Evolutionary conservation across 1,140 invertebrate species (phyloP).

Genomic region (Pseudomyrmex cubaensis): DNA sequence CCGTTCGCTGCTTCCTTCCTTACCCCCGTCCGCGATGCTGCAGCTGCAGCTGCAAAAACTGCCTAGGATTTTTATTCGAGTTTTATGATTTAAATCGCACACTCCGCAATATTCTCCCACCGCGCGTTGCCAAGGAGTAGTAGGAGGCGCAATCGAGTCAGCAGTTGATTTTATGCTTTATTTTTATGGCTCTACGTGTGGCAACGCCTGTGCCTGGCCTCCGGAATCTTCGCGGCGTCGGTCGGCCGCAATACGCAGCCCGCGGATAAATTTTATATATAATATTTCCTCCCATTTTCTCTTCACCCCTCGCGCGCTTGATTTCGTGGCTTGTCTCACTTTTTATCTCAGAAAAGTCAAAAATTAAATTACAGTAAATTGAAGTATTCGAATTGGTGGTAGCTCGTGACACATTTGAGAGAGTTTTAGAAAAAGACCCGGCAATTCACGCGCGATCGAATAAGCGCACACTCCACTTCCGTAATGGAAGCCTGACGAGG

Average conservation of each 20-base stretch:
- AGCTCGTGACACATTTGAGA: conserved; percentile 3
- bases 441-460: conserved; percentile 39
- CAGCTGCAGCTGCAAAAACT: conserved; percentile 64
- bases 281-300: not conserved
- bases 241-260: conserved; percentile 15
- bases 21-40: conserved; percentile 4
- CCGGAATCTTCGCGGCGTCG: not conserved
- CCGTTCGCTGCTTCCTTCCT: not conserved
- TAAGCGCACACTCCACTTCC: not conserved
- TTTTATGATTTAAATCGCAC: conserved; percentile 84
- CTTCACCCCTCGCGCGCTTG: not conserved
- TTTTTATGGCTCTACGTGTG: conserved; percentile 81
- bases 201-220: not conserved
- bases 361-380: no score
- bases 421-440: conserved; percentile 1
- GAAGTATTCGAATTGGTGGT: no score
- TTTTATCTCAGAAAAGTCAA: not conserved
- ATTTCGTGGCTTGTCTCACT: not conserved
- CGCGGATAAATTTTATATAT: conserved; percentile 34
- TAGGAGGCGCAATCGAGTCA: conserved; percentile 78
- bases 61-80: conserved; percentile 78
- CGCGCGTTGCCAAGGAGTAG: conserved; percentile 8
- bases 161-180: conserved; percentile 83
- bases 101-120: conserved; percentile 77
- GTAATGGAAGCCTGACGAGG: conserved; percentile 52